Conservation (phyloP, 2,888 invertebrate genomes). For the Belgica antarctica region DNA sequence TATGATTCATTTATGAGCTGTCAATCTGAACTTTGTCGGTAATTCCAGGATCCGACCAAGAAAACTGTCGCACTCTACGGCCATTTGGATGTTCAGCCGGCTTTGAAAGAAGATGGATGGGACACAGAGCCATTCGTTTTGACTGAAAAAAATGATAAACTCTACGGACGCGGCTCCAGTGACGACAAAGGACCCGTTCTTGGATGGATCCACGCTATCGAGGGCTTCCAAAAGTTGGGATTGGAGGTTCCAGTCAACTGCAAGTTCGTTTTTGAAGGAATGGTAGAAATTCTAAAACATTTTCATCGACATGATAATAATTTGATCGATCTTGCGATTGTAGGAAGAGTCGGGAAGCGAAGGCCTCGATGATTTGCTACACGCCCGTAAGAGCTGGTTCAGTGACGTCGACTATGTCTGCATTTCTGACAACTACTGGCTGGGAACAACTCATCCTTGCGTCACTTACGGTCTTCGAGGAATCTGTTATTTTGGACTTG, state of each 20-base stretch:
- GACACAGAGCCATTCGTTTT: slow-evolving; percentile 90
- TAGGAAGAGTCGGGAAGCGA: slow-evolving; percentile 96
- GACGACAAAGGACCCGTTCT: slow-evolving; percentile 95
- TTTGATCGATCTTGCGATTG: too few relatives aligned
- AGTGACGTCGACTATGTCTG: slow-evolving; percentile 87
- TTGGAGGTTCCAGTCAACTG: slow-evolving; percentile 69
- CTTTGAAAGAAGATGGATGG: slow-evolving; percentile 91
- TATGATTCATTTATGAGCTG: not conserved
- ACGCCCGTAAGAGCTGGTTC: slow-evolving; percentile 57
- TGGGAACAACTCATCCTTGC: slow-evolving; percentile 95
- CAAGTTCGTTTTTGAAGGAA: slow-evolving; percentile 94
- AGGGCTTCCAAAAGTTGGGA: slow-evolving; percentile 75
- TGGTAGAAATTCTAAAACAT: too few relatives aligned
- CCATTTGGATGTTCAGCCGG: slow-evolving; percentile 98
- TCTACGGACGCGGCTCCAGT: slow-evolving; percentile 87
- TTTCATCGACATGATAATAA: too few relatives aligned
- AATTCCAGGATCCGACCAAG: slow-evolving; percentile 68
- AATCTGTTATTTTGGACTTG: slow-evolving; percentile 84
- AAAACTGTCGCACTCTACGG: slow-evolving; percentile 95
- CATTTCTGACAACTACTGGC: slow-evolving; percentile 98
- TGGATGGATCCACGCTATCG: slow-evolving; percentile 92
- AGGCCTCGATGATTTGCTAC: slow-evolving; percentile 85
- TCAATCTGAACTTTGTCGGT: not conserved
- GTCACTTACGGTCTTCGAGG: slow-evolving; percentile 95
- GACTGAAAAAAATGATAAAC: slow-evolving; percentile 80